Evolutionary conservation across 2,888 invertebrate species (phyloP), one percentile per base, ranked within the genome.

Genomic region (Gibbula magus): DNA sequence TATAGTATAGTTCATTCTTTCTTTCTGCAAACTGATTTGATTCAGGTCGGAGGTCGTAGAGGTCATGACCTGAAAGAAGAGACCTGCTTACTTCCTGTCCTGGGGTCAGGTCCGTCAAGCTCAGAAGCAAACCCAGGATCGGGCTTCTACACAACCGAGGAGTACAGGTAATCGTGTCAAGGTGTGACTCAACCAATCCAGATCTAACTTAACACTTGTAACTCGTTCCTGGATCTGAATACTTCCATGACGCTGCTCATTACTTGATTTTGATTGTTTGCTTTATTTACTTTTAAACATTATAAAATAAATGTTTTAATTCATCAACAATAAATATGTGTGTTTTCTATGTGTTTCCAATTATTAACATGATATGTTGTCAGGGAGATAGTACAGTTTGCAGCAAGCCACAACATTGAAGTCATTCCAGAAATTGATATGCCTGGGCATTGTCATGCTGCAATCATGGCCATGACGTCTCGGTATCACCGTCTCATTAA

Each of bases 341-440:
- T n/a, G n/a, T n/a, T n/a, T 35, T 35, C 35, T 35, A 35, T 35
- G 8, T 35, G 35, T 35, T 8, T 35, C 20, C 22, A 16, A n/a
- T 10, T 61, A 20, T 61, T 61, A 13, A 61, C 22, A 16, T 61
- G 1, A 20, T n/a, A 66, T 66, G n/a, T n/a, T 66, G 20, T 16
- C 52, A 70, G 51, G 73, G 90, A 91, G 78, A 89, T 91, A 8
- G 83, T 91, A 7, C 80, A 61, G 13, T 89, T 83, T 79, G 91
- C 91, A 45, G 84, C 83, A 35, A 81, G 80, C 10, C 86, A 88
- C 7, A 88, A 90, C 81, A 89, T 91, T 39, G 89, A 90, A 78
- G 88, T 91, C n/a, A 90, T 91, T 81, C 91, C 91, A 32, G 91
- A 91, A 75, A 88, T 91, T 25, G 91, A 91, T 79, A 88, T 91